A percentile compares a stretch with the other conserved stretches of the same genome.
These are phyloP conservation scores for Dynastes grantii DNA, from an alignment of 2,888 invertebrate species.

Conservation along the genomic window DNA sequence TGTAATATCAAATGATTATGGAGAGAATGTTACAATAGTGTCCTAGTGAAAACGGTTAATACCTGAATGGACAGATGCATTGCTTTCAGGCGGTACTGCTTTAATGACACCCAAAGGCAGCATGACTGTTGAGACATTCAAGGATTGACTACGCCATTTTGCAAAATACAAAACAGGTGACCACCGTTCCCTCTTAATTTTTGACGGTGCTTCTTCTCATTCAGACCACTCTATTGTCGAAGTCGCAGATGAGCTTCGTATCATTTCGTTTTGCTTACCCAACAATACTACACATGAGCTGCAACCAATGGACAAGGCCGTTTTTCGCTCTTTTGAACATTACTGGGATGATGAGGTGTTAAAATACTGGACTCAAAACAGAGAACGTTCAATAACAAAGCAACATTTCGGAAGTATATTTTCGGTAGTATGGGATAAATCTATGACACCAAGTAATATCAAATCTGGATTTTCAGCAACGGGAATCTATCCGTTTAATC, in stretches of 20 bases:
- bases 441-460: conserved; percentile 54
- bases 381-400: conserved; percentile 59
- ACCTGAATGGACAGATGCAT: conserved; percentile 49
- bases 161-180: neutral
- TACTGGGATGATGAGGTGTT: conserved; percentile 64
- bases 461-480: conserved; percentile 58
- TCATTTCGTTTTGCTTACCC: conserved; percentile 61
- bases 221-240: neutral
- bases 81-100: neutral
- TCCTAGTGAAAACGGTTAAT: conserved; percentile 54
- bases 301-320: conserved; percentile 61
- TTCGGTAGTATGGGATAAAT: conserved; percentile 58
- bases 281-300: conserved; percentile 62
- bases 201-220: neutral
- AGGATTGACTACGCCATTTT: neutral
- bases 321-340: conserved; percentile 60
- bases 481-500: conserved; percentile 55
- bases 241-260: conserved; percentile 48
- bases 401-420: conserved; percentile 57
- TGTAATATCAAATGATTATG: conserved; percentile 59
- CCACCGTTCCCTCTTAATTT: neutral
- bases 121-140: neutral
- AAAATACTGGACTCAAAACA: conserved; percentile 57
- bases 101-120: neutral
- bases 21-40: conserved; percentile 60